Base-by-base conservation (phyloP, 1,140 invertebrate genomes). In the Bombus turneri region DNA sequence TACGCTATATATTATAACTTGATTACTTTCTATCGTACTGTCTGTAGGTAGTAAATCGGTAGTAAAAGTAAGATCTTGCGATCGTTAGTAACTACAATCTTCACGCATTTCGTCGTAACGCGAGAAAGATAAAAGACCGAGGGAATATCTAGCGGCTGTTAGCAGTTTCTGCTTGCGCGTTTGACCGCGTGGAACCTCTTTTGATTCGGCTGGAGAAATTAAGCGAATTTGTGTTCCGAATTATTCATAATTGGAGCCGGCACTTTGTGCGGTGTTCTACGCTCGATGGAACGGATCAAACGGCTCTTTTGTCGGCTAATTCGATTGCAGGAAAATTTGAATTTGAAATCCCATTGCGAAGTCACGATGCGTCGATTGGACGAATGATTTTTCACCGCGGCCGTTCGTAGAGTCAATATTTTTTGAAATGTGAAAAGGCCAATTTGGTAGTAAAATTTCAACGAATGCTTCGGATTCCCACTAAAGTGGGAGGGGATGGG, bases 321-420 rank as follows among this genome's bases (percentile, higher is more conserved):
- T 94, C 88, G 91, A 94, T 94, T 94, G 93, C 90, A 90, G 83
- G 71, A 81, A 92, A 94, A 95, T 95, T 95, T 95, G 92, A 95
- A 95, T 94, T 91, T 91, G 81, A 94, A 94, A 94, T 95, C 90
- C 87, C 86, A 81, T 74, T 39, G 87, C 88, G 85, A 76, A 86
- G 84, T 89, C 62, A 73, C 82, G 74, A 69, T 78, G 22, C 87
- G 87, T 62, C 88, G 83, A 88, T 91, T 88, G 91, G 83, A 66
- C 69, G 64, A 90, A 87, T 80, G 81, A 90, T 90, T 90, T 90
- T 90, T 90, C 77, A 31, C 74, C 73, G 64, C 69, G 69, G 39
- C 71, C 72, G 76, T 77, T 66, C 72, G 47, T 41, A 28, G 59
- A 57, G 83, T 81, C 76, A 79, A 75, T 83, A 90, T 86, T 90